Percentiles rank a stretch among this genome's conserved stretches.
phyloP scores from a whole-genome alignment of 1,140 invertebrate genomes.

The Leptinotarsa lineolata region DNA sequence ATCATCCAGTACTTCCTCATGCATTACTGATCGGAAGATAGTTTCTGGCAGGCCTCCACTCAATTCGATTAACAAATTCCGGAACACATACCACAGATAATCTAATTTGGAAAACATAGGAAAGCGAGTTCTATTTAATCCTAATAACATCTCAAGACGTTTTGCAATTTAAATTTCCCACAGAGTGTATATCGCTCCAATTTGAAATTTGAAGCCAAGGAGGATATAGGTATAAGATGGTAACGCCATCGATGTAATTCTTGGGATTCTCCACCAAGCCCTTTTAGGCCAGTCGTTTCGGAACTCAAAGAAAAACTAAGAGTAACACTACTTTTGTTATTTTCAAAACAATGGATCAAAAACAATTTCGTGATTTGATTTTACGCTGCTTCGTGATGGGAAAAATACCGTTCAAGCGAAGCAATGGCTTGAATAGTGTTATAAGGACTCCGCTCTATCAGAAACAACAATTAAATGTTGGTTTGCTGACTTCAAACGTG shows the following conservation, averaged over 20 bases:
- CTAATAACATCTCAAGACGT: slow-evolving; percentile 14
- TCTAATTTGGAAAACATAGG: slow-evolving; percentile 21
- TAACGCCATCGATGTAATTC: slow-evolving; percentile 13
- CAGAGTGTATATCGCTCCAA: slow-evolving; percentile 11
- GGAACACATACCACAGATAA: slow-evolving; percentile 12
- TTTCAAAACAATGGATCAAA: no score
- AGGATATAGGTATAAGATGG: slow-evolving; percentile 24
- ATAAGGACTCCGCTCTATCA: no score
- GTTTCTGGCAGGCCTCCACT: neutral
- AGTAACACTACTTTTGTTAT: no score
- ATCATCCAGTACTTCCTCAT: neutral
- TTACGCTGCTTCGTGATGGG: no score
- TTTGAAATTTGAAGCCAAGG: slow-evolving; percentile 21
- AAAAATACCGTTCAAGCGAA: no score
- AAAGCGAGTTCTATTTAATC: slow-evolving; percentile 10
- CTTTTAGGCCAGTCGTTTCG: neutral
- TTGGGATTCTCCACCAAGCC: neutral
- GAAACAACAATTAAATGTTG: no score
- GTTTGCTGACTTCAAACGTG: no score
- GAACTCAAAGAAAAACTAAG: no score
- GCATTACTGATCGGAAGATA: neutral
- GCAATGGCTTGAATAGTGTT: no score
- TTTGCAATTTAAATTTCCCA: slow-evolving; percentile 19
- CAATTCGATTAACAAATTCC: slow-evolving; percentile 6
- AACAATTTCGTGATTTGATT: no score